phyloP scores from a whole-genome alignment of 1,140 invertebrate genomes.

The Drosophila cardini region DNA sequence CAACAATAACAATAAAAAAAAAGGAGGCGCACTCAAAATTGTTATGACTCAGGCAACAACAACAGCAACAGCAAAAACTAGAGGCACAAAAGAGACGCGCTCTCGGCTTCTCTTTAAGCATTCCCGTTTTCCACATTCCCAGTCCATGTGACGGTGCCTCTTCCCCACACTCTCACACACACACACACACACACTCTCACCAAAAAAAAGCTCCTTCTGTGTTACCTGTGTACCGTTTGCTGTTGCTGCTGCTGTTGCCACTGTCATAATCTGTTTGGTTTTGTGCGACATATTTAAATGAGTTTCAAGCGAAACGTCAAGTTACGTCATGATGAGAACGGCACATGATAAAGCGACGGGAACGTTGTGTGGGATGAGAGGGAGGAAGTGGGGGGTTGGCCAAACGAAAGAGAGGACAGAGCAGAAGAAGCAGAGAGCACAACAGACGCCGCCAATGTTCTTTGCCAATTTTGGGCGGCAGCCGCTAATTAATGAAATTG shows the following conservation, averaged over 20 bases:
- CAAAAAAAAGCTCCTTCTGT: slow-evolving; percentile 9
- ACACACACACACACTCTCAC: not conserved
- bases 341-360: not conserved
- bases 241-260: slow-evolving; percentile 2
- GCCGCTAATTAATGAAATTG: slow-evolving; percentile 54
- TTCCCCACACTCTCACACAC: not conserved
- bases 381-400: not conserved
- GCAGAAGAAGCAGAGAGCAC: not conserved
- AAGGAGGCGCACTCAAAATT: slow-evolving; percentile 53
- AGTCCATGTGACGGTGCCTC: slow-evolving; percentile 7
- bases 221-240: slow-evolving; percentile 33
- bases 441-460: slow-evolving; percentile 44
- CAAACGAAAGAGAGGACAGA: not conserved
- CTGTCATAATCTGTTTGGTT: slow-evolving; percentile 56
- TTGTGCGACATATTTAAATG: slow-evolving; percentile 53
- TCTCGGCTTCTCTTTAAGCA: not conserved
- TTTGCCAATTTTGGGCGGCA: slow-evolving; percentile 50
- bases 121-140: slow-evolving; percentile 2
- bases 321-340: slow-evolving; percentile 45
- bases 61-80: slow-evolving; percentile 30
- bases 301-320: slow-evolving; percentile 57
- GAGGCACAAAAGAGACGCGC: not conserved
- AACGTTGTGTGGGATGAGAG: not conserved
- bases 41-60: slow-evolving; percentile 46
- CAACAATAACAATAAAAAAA: slow-evolving; percentile 70